Evolutionary conservation across 2,797 vertebrate species (phyloP).

Genomic region (Emys orbicularis): DNA sequence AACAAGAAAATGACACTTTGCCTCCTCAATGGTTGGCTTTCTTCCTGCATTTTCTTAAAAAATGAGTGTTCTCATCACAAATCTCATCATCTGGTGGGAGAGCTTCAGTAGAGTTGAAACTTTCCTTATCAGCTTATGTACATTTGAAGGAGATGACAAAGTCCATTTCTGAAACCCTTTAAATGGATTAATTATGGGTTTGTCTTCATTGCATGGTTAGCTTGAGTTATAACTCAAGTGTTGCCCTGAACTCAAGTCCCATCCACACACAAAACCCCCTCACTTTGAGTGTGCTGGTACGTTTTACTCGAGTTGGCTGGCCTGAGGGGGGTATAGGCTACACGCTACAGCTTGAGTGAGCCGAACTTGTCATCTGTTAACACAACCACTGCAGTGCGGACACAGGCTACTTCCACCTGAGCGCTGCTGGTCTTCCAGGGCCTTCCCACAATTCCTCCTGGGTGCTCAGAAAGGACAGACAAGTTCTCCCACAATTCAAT

Average conservation of each 20-base stretch:
- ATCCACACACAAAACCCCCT: neutral
- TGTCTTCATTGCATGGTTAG: neutral
- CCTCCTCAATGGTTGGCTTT: neutral
- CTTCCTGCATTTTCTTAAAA: neutral
- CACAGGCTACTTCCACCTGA: rapidly evolving
- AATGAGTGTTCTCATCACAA: neutral
- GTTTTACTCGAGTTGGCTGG: neutral
- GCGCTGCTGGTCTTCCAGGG: neutral
- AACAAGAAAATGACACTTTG: neutral
- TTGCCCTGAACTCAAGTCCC: neutral
- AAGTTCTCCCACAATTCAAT: neutral
- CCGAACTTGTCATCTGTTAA: neutral
- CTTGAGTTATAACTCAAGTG: neutral
- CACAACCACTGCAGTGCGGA: rapidly evolving
- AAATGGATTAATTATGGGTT: neutral
- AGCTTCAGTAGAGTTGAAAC: neutral
- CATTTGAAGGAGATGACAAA: neutral
- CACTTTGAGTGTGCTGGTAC: neutral
- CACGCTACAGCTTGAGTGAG: neutral
- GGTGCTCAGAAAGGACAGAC: neutral
- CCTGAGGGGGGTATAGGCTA: rapidly evolving
- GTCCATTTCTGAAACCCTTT: neutral
- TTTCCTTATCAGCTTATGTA: neutral
- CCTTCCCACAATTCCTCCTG: neutral
- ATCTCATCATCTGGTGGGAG: neutral